Conservation (phyloP, 2,113 vertebrate genomes). For the Aythya baeri region DNA sequence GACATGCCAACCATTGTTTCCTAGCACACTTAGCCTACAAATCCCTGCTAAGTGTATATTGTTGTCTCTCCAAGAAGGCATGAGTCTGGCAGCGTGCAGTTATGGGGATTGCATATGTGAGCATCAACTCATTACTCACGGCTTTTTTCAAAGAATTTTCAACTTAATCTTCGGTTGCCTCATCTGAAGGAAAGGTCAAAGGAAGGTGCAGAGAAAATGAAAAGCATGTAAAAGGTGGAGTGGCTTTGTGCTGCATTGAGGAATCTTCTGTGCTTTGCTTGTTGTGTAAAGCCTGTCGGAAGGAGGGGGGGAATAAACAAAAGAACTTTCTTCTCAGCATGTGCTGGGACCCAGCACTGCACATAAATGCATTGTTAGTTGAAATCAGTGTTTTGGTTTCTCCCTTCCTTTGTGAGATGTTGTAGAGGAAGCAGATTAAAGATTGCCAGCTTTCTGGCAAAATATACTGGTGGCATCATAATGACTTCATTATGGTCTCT, state of each 20-base stretch:
- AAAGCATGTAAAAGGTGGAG: background rate
- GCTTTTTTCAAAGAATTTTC: background rate
- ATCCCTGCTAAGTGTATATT: background rate
- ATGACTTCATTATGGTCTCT: slow-evolving; percentile 50
- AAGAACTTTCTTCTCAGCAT: slow-evolving; percentile 32
- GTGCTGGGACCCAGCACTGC: background rate
- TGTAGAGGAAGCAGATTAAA: slow-evolving; percentile 58
- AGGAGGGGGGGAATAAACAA: slow-evolving; percentile 2
- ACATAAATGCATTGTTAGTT: slow-evolving; percentile 45
- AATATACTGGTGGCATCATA: slow-evolving; percentile 27
- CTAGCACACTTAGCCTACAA: background rate
- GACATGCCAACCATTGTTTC: background rate
- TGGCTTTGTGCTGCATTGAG: background rate
- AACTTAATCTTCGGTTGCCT: background rate
- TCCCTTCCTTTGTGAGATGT: slow-evolving; percentile 57
- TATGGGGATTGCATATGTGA: background rate
- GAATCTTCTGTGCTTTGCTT: background rate
- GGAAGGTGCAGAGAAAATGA: background rate
- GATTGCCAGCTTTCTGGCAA: slow-evolving; percentile 59
- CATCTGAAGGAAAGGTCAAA: background rate
- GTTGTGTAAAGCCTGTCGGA: slow-evolving; percentile 15
- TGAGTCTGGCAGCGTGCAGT: accelerated
- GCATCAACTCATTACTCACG: background rate
- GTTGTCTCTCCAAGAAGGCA: background rate
- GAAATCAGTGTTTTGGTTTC: slow-evolving; percentile 62